Conservation (phyloP, 2,113 vertebrate species). For the Protobothrops mucrosquamatus region DNA sequence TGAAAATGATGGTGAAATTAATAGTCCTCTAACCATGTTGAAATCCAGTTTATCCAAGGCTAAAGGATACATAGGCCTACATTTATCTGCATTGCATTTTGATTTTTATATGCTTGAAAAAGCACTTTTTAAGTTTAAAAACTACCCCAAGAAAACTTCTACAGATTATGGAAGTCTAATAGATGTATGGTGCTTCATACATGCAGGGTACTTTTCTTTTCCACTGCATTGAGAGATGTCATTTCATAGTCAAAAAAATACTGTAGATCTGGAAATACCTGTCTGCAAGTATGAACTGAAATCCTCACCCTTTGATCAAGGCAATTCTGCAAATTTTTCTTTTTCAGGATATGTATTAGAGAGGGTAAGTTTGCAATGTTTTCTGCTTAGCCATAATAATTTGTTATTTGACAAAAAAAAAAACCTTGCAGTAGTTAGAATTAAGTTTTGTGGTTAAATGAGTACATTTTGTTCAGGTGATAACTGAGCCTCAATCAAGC, state of each 20-base stretch:
- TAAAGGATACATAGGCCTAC: slow-evolving; percentile 60
- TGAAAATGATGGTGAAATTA: slow-evolving; percentile 70
- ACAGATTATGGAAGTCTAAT: not conserved
- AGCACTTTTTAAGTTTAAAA: slow-evolving; percentile 62
- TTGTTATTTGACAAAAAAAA: slow-evolving; percentile 2
- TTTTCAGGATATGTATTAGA: slow-evolving; percentile 38
- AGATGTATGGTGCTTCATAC: not conserved
- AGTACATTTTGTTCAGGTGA: slow-evolving; percentile 84
- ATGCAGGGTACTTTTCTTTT: not conserved
- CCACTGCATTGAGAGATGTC: not conserved
- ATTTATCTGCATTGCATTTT: slow-evolving; percentile 59
- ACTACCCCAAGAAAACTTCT: slow-evolving; percentile 36
- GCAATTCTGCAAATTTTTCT: slow-evolving; percentile 5
- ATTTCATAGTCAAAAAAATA: not conserved
- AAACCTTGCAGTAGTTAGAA: slow-evolving; percentile 74
- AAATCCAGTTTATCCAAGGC: slow-evolving; percentile 64
- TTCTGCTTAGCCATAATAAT: slow-evolving; percentile 71
- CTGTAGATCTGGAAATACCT: not conserved
- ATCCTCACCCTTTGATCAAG: not conserved
- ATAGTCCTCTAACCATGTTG: slow-evolving; percentile 58
- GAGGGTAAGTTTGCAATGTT: slow-evolving; percentile 70
- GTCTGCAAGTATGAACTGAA: not conserved
- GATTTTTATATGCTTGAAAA: slow-evolving; percentile 61
- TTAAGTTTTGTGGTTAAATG: slow-evolving; percentile 75
- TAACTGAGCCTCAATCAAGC: slow-evolving; percentile 99